Evolutionary conservation across 1,140 invertebrate species (phyloP).

Genomic region (Dolichoris vasculosae): DNA sequence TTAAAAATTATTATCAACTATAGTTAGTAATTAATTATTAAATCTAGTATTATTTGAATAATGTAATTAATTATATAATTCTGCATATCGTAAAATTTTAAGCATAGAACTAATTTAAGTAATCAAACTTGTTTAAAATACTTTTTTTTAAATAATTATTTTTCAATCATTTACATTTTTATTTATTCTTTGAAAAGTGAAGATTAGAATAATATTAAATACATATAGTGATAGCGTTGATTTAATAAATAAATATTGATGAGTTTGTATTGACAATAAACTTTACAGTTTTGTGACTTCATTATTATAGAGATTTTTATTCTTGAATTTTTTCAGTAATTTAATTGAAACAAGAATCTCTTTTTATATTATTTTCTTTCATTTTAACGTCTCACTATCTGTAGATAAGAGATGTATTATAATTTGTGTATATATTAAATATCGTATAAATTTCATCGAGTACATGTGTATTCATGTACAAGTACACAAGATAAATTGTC

Average conservation of each 20-base stretch:
- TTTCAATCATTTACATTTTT: too few species aligned
- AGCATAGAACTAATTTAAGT: too few species aligned
- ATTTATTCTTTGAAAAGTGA: too few species aligned
- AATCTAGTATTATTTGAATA: too few species aligned
- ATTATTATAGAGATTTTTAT: slow-evolving; percentile 79
- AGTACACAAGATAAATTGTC: background rate
- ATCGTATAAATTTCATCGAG: background rate
- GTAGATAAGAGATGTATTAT: slow-evolving; percentile 27
- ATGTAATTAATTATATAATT: too few species aligned
- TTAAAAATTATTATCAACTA: background rate
- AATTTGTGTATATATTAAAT: background rate
- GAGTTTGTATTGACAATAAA: background rate
- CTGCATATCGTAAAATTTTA: too few species aligned
- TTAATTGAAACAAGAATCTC: background rate
- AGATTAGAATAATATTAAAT: too few species aligned
- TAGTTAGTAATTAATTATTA: too few species aligned
- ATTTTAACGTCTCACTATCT: background rate
- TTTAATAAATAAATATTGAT: background rate
- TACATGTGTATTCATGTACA: background rate
- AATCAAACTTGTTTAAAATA: too few species aligned
- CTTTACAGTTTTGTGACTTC: too few species aligned
- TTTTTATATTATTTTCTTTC: background rate
- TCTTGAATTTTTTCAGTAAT: slow-evolving; percentile 73
- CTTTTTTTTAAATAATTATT: too few species aligned
- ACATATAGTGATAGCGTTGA: background rate